Evolutionary conservation across 2,888 invertebrate genomes (phyloP).

Genomic region (Drosophila fungiperda): DNA sequence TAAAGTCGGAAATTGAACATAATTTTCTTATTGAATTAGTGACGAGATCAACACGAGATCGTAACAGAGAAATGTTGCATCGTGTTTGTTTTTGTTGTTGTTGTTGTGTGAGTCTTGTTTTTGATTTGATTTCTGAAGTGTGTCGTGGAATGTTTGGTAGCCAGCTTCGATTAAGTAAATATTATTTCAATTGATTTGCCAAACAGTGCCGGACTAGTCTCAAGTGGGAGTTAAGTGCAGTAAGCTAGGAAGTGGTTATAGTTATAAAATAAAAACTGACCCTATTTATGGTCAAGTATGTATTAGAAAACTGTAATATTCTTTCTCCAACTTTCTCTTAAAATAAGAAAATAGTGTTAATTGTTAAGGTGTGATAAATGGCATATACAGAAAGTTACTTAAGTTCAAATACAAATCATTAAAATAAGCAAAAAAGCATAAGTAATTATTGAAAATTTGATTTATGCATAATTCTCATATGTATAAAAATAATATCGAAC

Average conservation of each 20-base stretch:
- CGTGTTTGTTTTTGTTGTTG: conserved; percentile 9
- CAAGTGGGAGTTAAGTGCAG: conserved; percentile 29
- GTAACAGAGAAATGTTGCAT: conserved; percentile 51
- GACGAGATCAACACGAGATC: conserved; percentile 46
- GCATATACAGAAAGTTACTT: too few relatives aligned
- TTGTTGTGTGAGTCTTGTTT: conserved; percentile 57
- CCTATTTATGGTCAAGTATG: background rate
- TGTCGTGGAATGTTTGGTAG: conserved; percentile 75
- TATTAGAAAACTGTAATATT: background rate
- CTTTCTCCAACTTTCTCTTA: background rate
- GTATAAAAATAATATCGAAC: background rate
- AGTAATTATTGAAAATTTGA: background rate
- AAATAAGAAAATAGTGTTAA: background rate
- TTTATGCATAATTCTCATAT: background rate
- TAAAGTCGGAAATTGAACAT: conserved; percentile 72
- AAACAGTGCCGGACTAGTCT: conserved; percentile 51
- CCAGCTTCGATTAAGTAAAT: conserved; percentile 63
- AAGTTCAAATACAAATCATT: background rate
- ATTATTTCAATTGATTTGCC: conserved; percentile 75
- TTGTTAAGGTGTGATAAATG: background rate
- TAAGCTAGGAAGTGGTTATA: conserved; percentile 20
- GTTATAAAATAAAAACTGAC: background rate
- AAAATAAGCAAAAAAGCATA: background rate
- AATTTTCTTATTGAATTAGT: conserved; percentile 74
- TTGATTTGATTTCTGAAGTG: conserved; percentile 77